Evolutionary conservation across 2,113 vertebrate genomes (phyloP), one percentile per base, ranked within the genome.

Genomic region (Podilymbus podiceps): DNA sequence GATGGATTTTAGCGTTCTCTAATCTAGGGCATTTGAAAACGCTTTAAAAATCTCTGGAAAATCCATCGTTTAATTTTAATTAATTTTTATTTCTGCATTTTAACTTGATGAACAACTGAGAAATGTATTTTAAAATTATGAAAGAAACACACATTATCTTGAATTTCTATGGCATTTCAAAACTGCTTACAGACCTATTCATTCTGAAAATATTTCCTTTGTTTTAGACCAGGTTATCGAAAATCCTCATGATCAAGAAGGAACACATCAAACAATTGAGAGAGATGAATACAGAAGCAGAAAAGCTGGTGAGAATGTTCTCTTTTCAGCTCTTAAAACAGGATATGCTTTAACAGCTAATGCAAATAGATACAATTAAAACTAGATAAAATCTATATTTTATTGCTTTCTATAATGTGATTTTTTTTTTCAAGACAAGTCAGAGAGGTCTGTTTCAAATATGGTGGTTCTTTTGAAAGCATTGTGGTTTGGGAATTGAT

Each of bases 221-320:
- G 55, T 95, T 96, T 50, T 93, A 99, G 99, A 99, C 99, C 20
- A 99, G 99, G 93, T 97, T 99, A 97, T 99, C 99, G 27, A 99
- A 99, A 98, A 99, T 99, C 94, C 99, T 99, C 89, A 99, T 99
- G 99, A 99, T 99, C 97, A 99, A 99, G 97, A 99, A 99, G 94
- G 99, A 99, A 52, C 99, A 99, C 97, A 99, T 99, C 96, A 99
- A 99, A 97, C 99, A 99, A 95, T 98, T 99, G 96, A 99, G 99
- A 96, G 99, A 99, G 97, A 99, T 99, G 99, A 99, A 99, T 94
- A 99, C 99, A 16, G 99, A 99, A 95, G 99, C 99, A 96, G 99
- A 99, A 98, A 99, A 99, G 96, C 95, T 99, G 99, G 99, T 99
- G 98, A 98, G 96, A 89, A 21, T 97, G n/a, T 83, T 73, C 8